Base-by-base conservation (phyloP, 2,888 invertebrate species). In the Drosophila greeni region DNA sequence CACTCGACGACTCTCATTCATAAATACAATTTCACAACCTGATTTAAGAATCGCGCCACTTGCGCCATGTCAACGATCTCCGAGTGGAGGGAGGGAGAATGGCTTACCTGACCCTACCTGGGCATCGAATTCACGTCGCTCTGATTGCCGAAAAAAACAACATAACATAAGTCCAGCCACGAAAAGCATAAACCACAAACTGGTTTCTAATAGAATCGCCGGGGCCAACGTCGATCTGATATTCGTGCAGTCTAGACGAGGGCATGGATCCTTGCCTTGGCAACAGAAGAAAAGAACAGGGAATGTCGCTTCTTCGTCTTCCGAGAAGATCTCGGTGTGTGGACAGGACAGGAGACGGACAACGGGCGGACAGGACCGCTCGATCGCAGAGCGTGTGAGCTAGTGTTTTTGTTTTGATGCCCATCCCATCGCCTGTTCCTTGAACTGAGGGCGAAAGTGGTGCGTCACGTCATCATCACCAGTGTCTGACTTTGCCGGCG, bases 21-120 rank as follows among this genome's bases (percentile, higher is more conserved):
- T 84, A 82, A 82, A 76, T 68, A 69, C 72, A 66, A 79, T 80
- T 84, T 84, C 80, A 80, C 83, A 81, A 84, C 83, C 81, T 84
- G 83, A 80, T 75, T 79, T 60, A 64, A 70, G 69, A 65, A 60
- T 47, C 55, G 72, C 77, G 70, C 77, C 73, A 81, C 85, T 75
- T 84, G 78, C 72, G 70, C 70, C 72, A 81, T 82, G 81, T 82
- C 81, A 82, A 77, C 72, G 83, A 75, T 77, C 85, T 79, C 65
- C 60, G 36, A 34, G 37, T 56, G 55, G 29, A 42, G 24, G 42
- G 24, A 47, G 45, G 31, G 31, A 14, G 45, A 47, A 47, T 31
- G 45, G 45, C 20, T 47, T 47, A 47, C 45, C 45, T 47, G 18
- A 47, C 36, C 55, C 70, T 70, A 66, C 72, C 66, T 70, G 66